Percentiles rank a stretch among this genome's conserved stretches.
phyloP scores from a whole-genome alignment of 2,797 vertebrate genomes.

The Coranthus polyacanthus region DNA sequence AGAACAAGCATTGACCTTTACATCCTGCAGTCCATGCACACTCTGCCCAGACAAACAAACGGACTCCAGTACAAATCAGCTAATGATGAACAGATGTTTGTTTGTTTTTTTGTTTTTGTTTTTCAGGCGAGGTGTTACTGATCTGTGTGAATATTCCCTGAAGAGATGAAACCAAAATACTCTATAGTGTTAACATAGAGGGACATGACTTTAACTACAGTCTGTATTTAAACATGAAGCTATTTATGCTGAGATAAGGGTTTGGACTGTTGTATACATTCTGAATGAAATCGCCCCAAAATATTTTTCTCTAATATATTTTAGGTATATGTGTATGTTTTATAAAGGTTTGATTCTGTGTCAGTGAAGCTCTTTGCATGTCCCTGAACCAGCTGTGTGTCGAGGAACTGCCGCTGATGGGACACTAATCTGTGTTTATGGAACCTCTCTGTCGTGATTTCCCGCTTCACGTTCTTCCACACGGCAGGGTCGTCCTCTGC shows the following conservation, averaged over 20 bases:
- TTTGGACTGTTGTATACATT: constrained; percentile 80
- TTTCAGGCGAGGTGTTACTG: constrained; percentile 41
- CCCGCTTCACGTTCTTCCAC: background rate
- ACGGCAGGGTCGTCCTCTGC: background rate
- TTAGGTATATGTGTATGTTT: constrained; percentile 75
- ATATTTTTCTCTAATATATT: constrained; percentile 92
- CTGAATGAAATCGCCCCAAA: constrained; percentile 83
- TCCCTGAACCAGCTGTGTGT: constrained; percentile 32
- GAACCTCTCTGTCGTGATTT: constrained; percentile 3
- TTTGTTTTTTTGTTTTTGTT: no score
- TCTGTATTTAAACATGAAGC: constrained; percentile 87
- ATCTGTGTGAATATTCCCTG: constrained; percentile 24
- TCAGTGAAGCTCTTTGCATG: constrained; percentile 17
- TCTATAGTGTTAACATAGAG: constrained; percentile 34
- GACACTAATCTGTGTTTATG: constrained; percentile 21
- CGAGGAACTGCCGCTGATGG: constrained; percentile 3
- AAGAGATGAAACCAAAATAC: constrained; percentile 45
- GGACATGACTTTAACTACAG: constrained; percentile 49
- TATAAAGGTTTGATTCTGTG: no score
- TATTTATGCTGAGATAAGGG: constrained; percentile 91
- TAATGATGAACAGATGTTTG: no score
- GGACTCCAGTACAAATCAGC: no score
- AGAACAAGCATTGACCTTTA: no score
- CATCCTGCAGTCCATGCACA: constrained; percentile 23
- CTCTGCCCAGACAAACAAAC: no score